A percentile compares a stretch with the other conserved stretches of the same genome.
These are phyloP conservation scores for Chiloscyllium punctatum DNA, from an alignment of 2,797 vertebrate genomes.

Conservation along the genomic window DNA sequence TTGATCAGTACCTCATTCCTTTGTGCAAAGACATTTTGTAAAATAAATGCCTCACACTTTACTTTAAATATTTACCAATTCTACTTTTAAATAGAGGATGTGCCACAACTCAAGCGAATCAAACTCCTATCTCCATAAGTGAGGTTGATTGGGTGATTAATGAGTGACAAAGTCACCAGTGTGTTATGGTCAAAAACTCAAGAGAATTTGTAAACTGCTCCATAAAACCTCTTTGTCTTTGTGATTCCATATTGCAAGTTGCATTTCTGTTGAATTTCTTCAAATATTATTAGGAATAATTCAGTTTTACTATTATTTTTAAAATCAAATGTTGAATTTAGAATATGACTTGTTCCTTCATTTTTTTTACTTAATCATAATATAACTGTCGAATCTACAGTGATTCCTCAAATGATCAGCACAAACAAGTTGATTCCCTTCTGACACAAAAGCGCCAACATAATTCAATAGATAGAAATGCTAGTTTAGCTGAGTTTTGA, in stretches of 20 bases:
- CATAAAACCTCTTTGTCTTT: constrained; percentile 6
- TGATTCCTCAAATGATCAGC: not conserved
- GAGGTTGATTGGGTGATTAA: constrained; percentile 2
- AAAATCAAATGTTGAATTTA: not conserved
- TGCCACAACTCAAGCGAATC: not conserved
- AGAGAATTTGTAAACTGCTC: not conserved
- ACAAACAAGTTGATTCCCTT: not conserved
- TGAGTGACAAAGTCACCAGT: not conserved
- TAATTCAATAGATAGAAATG: not conserved
- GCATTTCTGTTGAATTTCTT: not conserved
- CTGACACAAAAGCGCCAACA: not conserved
- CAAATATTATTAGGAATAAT: not conserved
- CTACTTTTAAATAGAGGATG: not conserved
- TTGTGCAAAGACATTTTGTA: constrained; percentile 8
- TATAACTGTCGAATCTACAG: not conserved
- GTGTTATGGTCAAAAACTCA: not conserved
- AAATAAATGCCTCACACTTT: constrained; percentile 25
- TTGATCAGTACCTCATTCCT: constrained; percentile 32
- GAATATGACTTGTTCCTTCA: not conserved
- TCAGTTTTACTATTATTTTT: not conserved
- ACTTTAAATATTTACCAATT: constrained; percentile 22
- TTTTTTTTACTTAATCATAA: not conserved
- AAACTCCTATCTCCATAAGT: not conserved
- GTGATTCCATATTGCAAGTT: not conserved
- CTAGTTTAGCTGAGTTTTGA: not conserved